phyloP scores from a whole-genome alignment of 2,113 vertebrate species.

The Takifugu flavidus region DNA sequence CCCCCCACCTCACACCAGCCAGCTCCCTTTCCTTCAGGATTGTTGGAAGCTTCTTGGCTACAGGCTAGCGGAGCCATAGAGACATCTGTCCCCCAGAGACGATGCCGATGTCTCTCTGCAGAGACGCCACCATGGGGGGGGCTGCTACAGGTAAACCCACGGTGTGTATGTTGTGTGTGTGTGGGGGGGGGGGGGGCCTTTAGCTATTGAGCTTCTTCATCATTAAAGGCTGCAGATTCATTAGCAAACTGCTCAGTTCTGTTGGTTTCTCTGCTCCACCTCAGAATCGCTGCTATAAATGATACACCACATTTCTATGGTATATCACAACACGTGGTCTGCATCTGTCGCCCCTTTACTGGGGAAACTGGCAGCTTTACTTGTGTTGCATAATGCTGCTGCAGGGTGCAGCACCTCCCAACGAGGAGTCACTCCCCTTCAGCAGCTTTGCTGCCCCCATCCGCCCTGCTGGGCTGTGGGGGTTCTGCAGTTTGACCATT shows the following conservation, averaged over 20 bases:
- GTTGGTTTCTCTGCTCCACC: neutral
- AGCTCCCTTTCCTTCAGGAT: conserved; percentile 57
- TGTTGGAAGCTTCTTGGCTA: conserved; percentile 53
- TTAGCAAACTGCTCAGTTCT: neutral
- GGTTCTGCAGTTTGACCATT: neutral
- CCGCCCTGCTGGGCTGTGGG: conserved; percentile 9
- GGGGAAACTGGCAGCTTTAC: conserved; percentile 33
- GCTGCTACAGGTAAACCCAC: no score
- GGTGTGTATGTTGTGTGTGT: no score
- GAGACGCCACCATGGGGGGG: no score
- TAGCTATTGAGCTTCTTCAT: neutral
- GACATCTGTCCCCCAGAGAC: conserved; percentile 61
- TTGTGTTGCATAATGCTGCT: conserved; percentile 59
- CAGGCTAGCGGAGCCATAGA: conserved; percentile 22
- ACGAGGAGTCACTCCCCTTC: conserved; percentile 12
- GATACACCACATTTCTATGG: conserved; percentile 5
- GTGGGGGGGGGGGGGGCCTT: neutral
- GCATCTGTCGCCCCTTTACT: conserved; percentile 6
- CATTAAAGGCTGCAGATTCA: neutral
- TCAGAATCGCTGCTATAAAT: neutral
- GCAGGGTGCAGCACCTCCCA: conserved; percentile 35
- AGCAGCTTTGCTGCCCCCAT: neutral
- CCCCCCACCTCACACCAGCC: conserved; percentile 14
- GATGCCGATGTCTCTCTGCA: conserved; percentile 39
- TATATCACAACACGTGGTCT: conserved; percentile 24